These are phyloP conservation scores for Neopelma chrysocephalum DNA, from an alignment of 2,797 vertebrate species.

Conservation along the genomic window DNA sequence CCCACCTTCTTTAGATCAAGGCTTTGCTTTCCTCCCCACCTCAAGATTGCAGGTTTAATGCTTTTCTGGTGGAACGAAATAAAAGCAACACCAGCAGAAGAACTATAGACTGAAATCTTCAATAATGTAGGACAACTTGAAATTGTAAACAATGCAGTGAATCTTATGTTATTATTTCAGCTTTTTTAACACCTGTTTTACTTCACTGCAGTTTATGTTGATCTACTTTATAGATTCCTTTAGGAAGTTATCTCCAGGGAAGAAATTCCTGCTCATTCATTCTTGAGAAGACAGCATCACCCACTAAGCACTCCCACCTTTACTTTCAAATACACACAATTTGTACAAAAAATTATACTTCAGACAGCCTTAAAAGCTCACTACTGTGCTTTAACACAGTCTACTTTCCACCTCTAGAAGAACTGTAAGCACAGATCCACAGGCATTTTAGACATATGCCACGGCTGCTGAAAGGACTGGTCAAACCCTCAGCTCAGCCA, in stretches of 20 bases:
- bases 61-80: neutral
- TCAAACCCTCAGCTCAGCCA: neutral
- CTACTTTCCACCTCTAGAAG: neutral
- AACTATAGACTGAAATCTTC: neutral
- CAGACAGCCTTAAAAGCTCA: neutral
- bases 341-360: neutral
- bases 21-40: neutral
- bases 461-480: neutral
- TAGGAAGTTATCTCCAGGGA: neutral
- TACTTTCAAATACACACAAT: neutral
- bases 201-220: neutral
- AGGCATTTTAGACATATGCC: neutral
- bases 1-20: neutral
- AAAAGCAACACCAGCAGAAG: neutral
- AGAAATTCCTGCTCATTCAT: neutral
- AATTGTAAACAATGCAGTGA: neutral
- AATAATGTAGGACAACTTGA: neutral
- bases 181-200: neutral
- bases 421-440: neutral
- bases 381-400: neutral
- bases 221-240: neutral
- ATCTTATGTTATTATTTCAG: neutral
- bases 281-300: neutral
- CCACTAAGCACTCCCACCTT: neutral
- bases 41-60: neutral